Evolutionary conservation across 2,888 invertebrate genomes (phyloP), one percentile per base, ranked within the genome.

Genomic region (Sinodicranocentrus sp.): DNA sequence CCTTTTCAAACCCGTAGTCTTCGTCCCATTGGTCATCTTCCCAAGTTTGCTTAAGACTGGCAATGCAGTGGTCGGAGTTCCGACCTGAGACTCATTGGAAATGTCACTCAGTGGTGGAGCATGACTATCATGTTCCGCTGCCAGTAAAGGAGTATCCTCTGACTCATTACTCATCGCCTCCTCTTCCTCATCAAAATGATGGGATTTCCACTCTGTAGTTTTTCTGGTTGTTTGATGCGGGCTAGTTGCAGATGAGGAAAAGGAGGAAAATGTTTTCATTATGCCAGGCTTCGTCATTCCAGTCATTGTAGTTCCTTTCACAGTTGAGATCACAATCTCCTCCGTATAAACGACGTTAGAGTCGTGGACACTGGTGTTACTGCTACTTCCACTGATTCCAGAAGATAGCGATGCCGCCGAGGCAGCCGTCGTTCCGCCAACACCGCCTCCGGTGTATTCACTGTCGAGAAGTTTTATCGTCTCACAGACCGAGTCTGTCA

Each of bases 1-100:
- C 88, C 88, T 85, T 73, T 88, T 88, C 59, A 88, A 77, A n/a
- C 87, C 87, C 6, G 86, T 82, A 25, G 87, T 82, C 59, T 88
- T 88, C 10, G 87, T 84, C 19, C 88, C 88, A 73, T 88, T 88
- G 26, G 84, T 73, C 59, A 85, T 68, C 77, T 88, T 88, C n/a
- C 85, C 84, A 25, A 84, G 65, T 70, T 88, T 88, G 61, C 65
- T 59, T 25, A 67, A 52, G 3, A 59, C 59, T 23, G 73, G 63
- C 19, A 68, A 25, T 15, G 73, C 33, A 59, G 25, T 57, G 54
- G 78, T 63, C 8, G 54, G 54, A 19, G 54, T 54, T 73, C 54
- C 48, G n/a, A n/a, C 48, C n/a, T n/a, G n/a, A 63, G 77, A 71
- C 39, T 84, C 87, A 67, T 80, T 86, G 76, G 86, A 87, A 84